phyloP scores from a whole-genome alignment of 1,140 invertebrate genomes.

The Melitaea cinxia region DNA sequence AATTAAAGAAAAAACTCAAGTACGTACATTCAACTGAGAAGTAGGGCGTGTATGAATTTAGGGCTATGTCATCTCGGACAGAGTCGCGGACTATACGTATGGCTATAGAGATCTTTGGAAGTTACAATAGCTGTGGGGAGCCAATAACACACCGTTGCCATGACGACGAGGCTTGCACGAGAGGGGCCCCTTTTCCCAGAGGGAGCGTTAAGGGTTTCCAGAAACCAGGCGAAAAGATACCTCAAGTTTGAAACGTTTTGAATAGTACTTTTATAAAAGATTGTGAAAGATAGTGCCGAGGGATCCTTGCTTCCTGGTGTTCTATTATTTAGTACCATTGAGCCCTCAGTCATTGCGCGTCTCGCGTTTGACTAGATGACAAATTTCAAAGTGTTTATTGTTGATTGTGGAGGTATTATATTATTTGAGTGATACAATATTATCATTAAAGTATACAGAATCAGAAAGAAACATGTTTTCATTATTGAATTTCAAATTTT shows the following conservation, averaged over 20 bases:
- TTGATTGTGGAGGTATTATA: too few species aligned
- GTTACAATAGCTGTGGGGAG: conserved; percentile 65
- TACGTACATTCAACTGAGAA: conserved; percentile 47
- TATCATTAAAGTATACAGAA: not conserved
- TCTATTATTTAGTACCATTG: conserved; percentile 33
- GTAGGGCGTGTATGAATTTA: conserved; percentile 33
- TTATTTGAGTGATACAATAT: too few species aligned
- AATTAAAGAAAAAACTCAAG: conserved; percentile 34
- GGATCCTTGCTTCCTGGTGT: conserved; percentile 49
- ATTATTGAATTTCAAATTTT: too few species aligned
- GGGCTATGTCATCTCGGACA: conserved; percentile 34
- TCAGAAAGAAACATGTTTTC: not conserved
- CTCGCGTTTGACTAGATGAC: not conserved
- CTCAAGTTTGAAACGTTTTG: conserved; percentile 43
- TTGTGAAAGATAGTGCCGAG: conserved; percentile 34
- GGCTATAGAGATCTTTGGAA: conserved; percentile 46
- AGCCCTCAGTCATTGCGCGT: conserved; percentile 7
- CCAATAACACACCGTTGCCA: conserved; percentile 74
- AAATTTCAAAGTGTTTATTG: not conserved
- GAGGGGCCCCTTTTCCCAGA: conserved; percentile 64
- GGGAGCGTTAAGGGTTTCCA: conserved; percentile 61
- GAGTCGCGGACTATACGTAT: conserved; percentile 46
- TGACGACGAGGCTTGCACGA: conserved; percentile 59
- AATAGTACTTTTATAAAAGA: conserved; percentile 45
- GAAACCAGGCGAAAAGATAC: conserved; percentile 66